A percentile compares a stretch with the other conserved stretches of the same genome.
phyloP scores from a whole-genome alignment of 2,888 invertebrate species.

The Trilocha varians region DNA sequence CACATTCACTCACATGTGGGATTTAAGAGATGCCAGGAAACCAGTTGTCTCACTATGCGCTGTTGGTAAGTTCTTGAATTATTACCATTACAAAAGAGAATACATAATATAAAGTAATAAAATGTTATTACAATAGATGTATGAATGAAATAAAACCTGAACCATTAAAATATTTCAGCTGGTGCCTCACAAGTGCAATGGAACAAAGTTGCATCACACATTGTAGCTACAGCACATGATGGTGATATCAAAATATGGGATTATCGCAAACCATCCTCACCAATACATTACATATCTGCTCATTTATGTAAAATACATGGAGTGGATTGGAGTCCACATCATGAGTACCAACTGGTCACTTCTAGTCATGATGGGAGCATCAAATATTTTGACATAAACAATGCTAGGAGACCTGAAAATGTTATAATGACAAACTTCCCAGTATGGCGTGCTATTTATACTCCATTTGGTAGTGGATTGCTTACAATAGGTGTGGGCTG shows the following conservation, averaged over 20 bases:
- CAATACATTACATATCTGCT: conserved; percentile 94
- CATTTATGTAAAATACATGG: conserved; percentile 92
- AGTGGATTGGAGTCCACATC: conserved; percentile 92
- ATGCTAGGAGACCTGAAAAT: conserved; percentile 87
- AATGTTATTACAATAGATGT: no score
- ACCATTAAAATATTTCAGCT: conserved; percentile 67
- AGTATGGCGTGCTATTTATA: conserved; percentile 94
- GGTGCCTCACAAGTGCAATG: conserved; percentile 96
- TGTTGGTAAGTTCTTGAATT: conserved; percentile 80
- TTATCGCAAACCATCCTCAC: conserved; percentile 87
- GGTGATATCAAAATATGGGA: conserved; percentile 98
- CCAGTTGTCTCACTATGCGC: conserved; percentile 90
- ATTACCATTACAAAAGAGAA: no score
- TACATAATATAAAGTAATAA: no score
- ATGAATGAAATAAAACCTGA: background rate
- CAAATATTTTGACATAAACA: conserved; percentile 93
- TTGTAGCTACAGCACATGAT: conserved; percentile 95
- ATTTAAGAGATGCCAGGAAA: conserved; percentile 87
- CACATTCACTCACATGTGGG: conserved; percentile 95
- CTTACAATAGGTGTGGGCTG: conserved; percentile 95
- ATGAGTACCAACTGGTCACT: conserved; percentile 89
- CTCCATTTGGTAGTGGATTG: conserved; percentile 94
- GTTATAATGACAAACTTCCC: conserved; percentile 88
- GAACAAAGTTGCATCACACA: conserved; percentile 87
- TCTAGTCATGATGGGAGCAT: conserved; percentile 97